These are phyloP conservation scores for Pachypsylla venusta DNA, from an alignment of 1,140 invertebrate genomes.

Conservation along the genomic window DNA sequence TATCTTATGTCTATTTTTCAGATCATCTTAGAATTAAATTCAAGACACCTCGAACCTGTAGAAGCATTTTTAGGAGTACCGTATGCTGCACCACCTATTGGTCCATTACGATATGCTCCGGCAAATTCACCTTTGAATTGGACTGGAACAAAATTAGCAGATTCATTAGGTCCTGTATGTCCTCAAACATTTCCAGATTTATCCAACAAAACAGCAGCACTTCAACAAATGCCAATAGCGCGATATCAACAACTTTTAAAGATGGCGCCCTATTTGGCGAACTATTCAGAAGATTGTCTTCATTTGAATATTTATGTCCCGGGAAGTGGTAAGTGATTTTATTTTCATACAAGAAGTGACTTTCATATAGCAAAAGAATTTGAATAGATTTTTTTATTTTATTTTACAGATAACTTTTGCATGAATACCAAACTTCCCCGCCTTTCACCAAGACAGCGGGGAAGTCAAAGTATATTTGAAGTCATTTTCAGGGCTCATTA, in stretches of 20 bases:
- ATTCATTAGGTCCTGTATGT: slow-evolving; percentile 57
- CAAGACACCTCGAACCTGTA: slow-evolving; percentile 57
- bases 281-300: slow-evolving; percentile 91
- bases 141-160: slow-evolving; percentile 54
- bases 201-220: slow-evolving; percentile 62
- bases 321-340: slow-evolving; percentile 30
- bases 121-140: slow-evolving; percentile 49
- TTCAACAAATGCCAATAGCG: slow-evolving; percentile 73
- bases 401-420: too few relatives aligned
- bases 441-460: too few relatives aligned
- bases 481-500: too few relatives aligned
- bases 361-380: too few relatives aligned
- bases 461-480: too few relatives aligned
- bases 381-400: too few relatives aligned
- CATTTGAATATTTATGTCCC: slow-evolving; percentile 92
- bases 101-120: slow-evolving; percentile 51
- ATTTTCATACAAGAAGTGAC: slow-evolving; percentile 4
- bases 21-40: slow-evolving; percentile 55
- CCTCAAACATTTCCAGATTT: slow-evolving; percentile 77
- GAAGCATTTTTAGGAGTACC: slow-evolving; percentile 66
- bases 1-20: slow-evolving; percentile 14
- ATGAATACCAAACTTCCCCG: too few relatives aligned
- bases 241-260: slow-evolving; percentile 68
- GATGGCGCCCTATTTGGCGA: slow-evolving; percentile 62
- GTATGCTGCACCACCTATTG: slow-evolving; percentile 62